Evolutionary conservation across 2,113 vertebrate species (phyloP).

Genomic region (Fregata magnificens): DNA sequence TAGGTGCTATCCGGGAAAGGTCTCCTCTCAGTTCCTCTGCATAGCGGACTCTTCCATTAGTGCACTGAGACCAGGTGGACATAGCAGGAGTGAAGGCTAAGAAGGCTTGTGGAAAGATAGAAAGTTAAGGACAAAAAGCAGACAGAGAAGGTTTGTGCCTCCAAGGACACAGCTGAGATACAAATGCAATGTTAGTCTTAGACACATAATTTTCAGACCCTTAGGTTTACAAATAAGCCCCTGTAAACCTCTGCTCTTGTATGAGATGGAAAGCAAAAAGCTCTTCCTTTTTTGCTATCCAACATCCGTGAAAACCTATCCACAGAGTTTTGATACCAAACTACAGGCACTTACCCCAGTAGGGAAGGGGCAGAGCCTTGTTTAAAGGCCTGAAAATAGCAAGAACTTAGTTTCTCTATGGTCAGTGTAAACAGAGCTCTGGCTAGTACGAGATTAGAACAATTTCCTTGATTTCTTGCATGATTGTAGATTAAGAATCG

Average conservation of each 20-base stretch:
- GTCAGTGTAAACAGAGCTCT: background rate
- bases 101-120: background rate
- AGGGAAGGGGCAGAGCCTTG: background rate
- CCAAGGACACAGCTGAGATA: background rate
- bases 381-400: background rate
- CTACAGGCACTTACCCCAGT: background rate
- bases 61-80: background rate
- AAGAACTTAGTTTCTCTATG: background rate
- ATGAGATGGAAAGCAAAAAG: background rate
- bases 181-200: background rate
- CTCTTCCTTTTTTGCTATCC: background rate
- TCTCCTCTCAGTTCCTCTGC: background rate
- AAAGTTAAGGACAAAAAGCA: background rate
- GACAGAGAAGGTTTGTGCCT: background rate
- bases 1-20: background rate
- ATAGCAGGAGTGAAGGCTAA: background rate
- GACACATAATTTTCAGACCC: background rate
- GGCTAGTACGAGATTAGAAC: background rate
- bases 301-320: background rate
- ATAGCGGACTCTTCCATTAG: background rate
- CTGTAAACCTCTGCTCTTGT: background rate
- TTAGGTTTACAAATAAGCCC: background rate
- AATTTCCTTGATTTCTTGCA: background rate
- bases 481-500: background rate
- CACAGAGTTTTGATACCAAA: background rate